phyloP scores from a whole-genome alignment of 1,140 invertebrate genomes.

The Ceratina calcarata region DNA sequence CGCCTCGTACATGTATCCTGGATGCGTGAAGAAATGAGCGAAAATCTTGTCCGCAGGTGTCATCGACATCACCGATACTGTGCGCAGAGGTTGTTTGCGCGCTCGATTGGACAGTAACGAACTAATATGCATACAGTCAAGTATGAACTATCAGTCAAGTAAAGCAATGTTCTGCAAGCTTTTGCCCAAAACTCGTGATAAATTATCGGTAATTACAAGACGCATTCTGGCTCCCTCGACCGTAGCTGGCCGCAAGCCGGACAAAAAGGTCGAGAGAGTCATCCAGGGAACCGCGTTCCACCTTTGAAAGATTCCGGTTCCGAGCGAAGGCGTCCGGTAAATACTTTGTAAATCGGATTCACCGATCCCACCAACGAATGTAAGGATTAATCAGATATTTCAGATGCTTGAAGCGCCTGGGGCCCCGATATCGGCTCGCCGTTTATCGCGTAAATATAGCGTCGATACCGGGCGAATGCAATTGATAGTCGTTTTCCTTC shows the following conservation, averaged over 20 bases:
- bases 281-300: neutral
- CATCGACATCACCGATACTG: slow-evolving; percentile 3
- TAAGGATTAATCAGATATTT: slow-evolving; percentile 9
- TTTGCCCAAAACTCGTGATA: neutral
- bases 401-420: neutral
- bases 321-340: neutral
- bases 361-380: neutral
- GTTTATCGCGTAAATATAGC: slow-evolving; percentile 35
- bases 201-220: neutral
- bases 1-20: neutral
- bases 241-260: neutral
- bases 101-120: neutral
- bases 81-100: neutral
- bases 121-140: neutral
- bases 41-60: slow-evolving; percentile 43
- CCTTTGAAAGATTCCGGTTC: too few relatives aligned
- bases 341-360: neutral
- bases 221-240: neutral
- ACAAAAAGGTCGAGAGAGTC: neutral
- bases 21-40: slow-evolving; percentile 33
- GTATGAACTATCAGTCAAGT: neutral
- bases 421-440: slow-evolving; percentile 1
- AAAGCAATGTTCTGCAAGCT: neutral
- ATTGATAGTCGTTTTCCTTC: slow-evolving; percentile 44
- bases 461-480: slow-evolving; percentile 20